Evolutionary conservation across 64 coral and sea anemone genomes (phyloP).

Genomic region (Orbicella faveolata): DNA sequence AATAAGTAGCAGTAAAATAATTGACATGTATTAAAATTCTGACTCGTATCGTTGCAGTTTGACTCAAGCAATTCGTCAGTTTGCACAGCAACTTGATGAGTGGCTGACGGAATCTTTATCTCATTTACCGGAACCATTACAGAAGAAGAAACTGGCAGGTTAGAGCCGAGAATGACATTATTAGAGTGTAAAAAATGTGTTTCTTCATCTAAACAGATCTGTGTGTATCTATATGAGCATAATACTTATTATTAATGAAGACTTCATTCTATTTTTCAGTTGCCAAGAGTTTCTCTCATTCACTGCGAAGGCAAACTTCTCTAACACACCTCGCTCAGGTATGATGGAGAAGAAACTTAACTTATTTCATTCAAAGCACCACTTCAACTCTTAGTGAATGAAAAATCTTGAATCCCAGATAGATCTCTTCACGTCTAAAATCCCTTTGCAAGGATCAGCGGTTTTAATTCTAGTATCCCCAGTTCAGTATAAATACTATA

Average conservation of each 20-base stretch:
- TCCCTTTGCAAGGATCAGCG: no score
- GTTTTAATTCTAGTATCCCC: no score
- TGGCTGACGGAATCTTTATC: constrained; percentile 92
- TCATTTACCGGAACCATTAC: constrained; percentile 85
- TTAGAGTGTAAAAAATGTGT: no score
- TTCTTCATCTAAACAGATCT: not conserved
- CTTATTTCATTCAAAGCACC: not conserved
- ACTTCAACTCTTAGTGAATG: not conserved
- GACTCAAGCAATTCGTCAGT: constrained; percentile 98
- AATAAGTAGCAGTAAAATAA: no score
- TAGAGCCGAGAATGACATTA: not conserved
- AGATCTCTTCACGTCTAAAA: no score
- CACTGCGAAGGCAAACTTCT: constrained; percentile 93
- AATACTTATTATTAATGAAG: not conserved
- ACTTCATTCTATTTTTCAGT: constrained; percentile 56
- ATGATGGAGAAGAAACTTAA: not conserved
- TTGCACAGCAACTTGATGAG: constrained; percentile 86
- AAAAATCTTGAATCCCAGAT: not conserved
- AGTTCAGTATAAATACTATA: no score
- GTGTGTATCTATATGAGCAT: not conserved
- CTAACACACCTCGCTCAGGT: constrained; percentile 96
- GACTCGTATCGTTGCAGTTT: constrained; percentile 54
- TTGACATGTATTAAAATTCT: not conserved
- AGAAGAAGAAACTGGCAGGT: constrained; percentile 86
- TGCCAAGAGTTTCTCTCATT: constrained; percentile 95